Evolutionary conservation across 2,113 vertebrate genomes (phyloP).

Genomic region (Cephalopterus ornatus): DNA sequence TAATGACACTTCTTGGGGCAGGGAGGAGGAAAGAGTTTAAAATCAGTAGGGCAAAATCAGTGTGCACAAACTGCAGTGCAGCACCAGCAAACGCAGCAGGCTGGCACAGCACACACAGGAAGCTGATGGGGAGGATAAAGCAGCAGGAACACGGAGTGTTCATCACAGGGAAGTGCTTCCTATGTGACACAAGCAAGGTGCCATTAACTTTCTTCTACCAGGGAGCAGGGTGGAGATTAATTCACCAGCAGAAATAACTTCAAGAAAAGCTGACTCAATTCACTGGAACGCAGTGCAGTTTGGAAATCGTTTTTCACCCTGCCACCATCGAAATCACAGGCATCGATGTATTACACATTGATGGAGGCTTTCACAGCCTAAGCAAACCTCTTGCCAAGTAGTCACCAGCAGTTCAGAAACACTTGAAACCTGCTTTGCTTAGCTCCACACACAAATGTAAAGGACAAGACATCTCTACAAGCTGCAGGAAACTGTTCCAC

Average conservation of each 20-base stretch:
- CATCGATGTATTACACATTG: neutral
- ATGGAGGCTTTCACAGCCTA: neutral
- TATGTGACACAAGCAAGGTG: neutral
- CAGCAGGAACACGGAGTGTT: neutral
- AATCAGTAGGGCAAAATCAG: neutral
- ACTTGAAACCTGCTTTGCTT: neutral
- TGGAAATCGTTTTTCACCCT: neutral
- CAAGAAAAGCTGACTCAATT: neutral
- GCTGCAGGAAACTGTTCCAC: neutral
- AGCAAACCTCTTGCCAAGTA: neutral
- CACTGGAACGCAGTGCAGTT: neutral
- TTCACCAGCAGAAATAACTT: neutral
- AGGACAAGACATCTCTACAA: neutral
- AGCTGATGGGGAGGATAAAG: neutral
- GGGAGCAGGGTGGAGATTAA: neutral
- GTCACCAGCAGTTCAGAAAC: neutral
- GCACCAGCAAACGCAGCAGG: neutral
- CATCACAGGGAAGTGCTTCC: neutral
- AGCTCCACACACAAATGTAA: neutral
- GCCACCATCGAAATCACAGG: neutral
- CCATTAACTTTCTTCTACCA: neutral
- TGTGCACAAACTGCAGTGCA: neutral
- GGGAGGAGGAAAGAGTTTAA: neutral
- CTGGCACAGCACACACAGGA: neutral
- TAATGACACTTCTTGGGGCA: neutral